These are phyloP conservation scores for Enteromius treurensis DNA, from an alignment of 2,797 vertebrate species.

Conservation along the genomic window DNA sequence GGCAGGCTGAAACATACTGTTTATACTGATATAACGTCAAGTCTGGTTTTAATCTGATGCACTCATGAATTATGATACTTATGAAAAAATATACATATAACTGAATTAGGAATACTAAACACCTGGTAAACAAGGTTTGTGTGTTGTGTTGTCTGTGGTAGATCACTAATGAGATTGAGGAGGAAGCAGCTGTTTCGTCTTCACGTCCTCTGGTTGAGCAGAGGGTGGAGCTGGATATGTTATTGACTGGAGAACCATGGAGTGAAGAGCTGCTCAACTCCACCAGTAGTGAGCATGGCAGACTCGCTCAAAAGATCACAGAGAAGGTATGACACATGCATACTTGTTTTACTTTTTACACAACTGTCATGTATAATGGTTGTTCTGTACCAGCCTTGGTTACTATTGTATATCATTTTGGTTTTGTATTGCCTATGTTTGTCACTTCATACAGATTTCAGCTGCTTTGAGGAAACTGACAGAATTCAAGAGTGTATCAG, in stretches of 20 bases:
- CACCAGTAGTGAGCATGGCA: conserved; percentile 70
- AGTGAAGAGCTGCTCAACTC: conserved; percentile 79
- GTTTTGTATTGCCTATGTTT: conserved; percentile 34
- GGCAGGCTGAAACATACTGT: conserved; percentile 52
- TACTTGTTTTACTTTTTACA: not conserved
- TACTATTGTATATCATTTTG: not conserved
- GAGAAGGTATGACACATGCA: conserved; percentile 77
- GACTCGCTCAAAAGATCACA: conserved; percentile 79
- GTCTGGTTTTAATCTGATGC: not conserved
- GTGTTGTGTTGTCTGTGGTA: conserved; percentile 62
- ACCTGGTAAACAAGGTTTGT: not conserved
- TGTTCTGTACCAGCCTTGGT: not conserved
- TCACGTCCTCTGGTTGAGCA: conserved; percentile 75
- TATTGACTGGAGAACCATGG: conserved; percentile 81
- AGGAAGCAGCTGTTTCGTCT: conserved; percentile 69
- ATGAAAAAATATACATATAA: not conserved
- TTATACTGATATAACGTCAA: not conserved
- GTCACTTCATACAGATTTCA: conserved; percentile 80
- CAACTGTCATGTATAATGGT: not conserved
- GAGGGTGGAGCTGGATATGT: conserved; percentile 85
- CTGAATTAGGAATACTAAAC: not conserved
- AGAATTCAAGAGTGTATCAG: conserved; percentile 85
- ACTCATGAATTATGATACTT: not conserved
- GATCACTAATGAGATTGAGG: conserved; percentile 86
- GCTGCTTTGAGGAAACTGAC: conserved; percentile 83